Conservation (phyloP, 2,888 invertebrate genomes). For the Drosophila melanosoma region DNA sequence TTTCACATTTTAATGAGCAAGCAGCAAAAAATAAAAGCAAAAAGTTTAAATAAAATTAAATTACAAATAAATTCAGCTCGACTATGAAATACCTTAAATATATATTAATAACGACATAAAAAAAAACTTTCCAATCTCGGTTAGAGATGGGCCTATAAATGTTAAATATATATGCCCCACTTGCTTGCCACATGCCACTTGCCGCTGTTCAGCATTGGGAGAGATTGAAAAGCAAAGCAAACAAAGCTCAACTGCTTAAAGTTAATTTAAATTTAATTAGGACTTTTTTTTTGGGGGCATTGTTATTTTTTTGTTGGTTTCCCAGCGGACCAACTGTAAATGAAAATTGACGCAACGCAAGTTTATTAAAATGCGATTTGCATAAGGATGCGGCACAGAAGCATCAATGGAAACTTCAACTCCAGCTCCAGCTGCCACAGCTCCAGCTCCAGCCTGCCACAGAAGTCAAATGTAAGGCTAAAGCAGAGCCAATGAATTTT, state of each 20-base stretch:
- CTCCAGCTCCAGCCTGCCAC: constrained; percentile 1
- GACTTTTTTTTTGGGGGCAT: constrained; percentile 59
- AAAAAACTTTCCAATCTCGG: background rate
- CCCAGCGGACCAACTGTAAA: constrained; percentile 76
- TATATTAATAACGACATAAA: background rate
- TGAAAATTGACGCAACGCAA: constrained; percentile 78
- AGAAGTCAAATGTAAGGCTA: constrained; percentile 54
- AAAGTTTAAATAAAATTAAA: constrained; percentile 4
- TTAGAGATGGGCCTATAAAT: background rate
- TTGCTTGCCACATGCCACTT: background rate
- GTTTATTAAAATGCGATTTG: constrained; percentile 80
- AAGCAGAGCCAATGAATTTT: constrained; percentile 69
- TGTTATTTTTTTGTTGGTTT: constrained; percentile 49
- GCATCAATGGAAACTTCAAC: background rate
- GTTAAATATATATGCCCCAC: constrained; percentile 16
- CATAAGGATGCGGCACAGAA: constrained; percentile 64
- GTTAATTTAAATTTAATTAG: constrained; percentile 81
- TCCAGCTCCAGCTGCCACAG: constrained; percentile 13
- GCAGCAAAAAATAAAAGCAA: constrained; percentile 51
- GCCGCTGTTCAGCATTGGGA: constrained; percentile 18
- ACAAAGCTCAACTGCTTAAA: constrained; percentile 77
- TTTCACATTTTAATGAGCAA: constrained; percentile 79
- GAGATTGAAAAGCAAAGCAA: constrained; percentile 66
- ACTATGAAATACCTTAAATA: constrained; percentile 7
- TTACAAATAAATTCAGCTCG: background rate